A percentile compares a stretch with the other conserved stretches of the same genome.
phyloP scores from a whole-genome alignment of 1,140 invertebrate species.

The Cydia splendana region DNA sequence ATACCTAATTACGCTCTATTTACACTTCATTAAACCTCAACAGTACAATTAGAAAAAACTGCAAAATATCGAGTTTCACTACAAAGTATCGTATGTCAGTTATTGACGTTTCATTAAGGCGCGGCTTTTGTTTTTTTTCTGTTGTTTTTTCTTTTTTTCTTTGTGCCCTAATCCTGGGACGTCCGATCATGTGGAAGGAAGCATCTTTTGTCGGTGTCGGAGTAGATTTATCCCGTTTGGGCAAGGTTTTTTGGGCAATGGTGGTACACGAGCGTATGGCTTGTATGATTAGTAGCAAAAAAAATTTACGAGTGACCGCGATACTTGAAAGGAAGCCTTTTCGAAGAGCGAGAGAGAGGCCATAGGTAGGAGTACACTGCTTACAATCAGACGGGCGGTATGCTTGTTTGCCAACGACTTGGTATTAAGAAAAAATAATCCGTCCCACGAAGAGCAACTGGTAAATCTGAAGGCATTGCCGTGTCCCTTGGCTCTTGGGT shows the following conservation, averaged over 20 bases:
- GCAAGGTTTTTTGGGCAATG: neutral
- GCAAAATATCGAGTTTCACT: constrained; percentile 19
- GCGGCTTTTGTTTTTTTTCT: neutral
- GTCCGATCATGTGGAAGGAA: constrained; percentile 28
- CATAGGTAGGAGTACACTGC: too few species aligned
- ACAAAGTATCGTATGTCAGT: constrained; percentile 21
- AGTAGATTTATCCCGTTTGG: neutral
- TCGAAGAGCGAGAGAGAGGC: too few species aligned
- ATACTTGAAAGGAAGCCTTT: too few species aligned
- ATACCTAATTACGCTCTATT: neutral
- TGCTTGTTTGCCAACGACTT: too few species aligned
- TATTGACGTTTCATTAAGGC: constrained; percentile 31
- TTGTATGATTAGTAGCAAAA: too few species aligned
- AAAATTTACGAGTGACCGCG: too few species aligned
- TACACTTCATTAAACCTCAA: constrained; percentile 6
- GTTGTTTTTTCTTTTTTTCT: neutral
- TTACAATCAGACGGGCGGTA: too few species aligned
- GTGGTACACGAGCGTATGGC: neutral
- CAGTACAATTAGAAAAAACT: constrained; percentile 14
- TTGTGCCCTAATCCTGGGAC: constrained; percentile 13
- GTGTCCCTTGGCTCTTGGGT: too few species aligned
- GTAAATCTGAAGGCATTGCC: too few species aligned
- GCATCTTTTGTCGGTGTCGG: neutral
- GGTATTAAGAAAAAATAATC: too few species aligned
- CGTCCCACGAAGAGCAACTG: too few species aligned